Conservation (phyloP, 2,888 invertebrate species). For the Caradrina kadenii region DNA sequence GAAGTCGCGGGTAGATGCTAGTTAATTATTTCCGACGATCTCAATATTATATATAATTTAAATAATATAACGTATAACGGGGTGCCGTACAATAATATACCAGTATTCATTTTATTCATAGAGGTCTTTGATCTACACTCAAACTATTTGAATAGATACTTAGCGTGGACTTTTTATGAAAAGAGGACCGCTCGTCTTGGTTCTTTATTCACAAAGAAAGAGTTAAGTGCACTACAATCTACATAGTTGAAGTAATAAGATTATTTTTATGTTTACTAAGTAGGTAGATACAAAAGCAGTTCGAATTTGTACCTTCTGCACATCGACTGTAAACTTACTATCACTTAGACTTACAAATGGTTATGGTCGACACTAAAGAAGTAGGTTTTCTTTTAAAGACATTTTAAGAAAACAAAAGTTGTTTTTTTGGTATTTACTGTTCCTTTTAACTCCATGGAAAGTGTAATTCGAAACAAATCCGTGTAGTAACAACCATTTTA, state of each 20-base stretch:
- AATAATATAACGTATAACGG: neutral
- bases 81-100: neutral
- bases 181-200: constrained; percentile 13
- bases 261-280: constrained; percentile 17
- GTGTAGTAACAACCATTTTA: constrained; percentile 26
- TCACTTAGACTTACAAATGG: neutral
- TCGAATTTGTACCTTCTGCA: too few species aligned
- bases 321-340: too few species aligned
- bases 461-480: constrained; percentile 28
- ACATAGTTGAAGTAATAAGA: constrained; percentile 19
- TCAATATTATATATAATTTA: neutral
- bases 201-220: constrained; percentile 43
- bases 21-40: too few species aligned
- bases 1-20: too few species aligned
- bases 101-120: constrained; percentile 29
- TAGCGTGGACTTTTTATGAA: constrained; percentile 26
- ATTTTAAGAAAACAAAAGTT: neutral
- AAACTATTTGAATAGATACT: constrained; percentile 37
- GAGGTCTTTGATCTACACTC: constrained; percentile 39
- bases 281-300: neutral
- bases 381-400: neutral
- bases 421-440: too few species aligned
- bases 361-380: neutral
- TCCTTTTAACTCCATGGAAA: neutral
- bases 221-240: constrained; percentile 42